Evolutionary conservation across 2,888 invertebrate species (phyloP), one percentile per base, ranked within the genome.

Genomic region (Thysanoteuthis rhombus): DNA sequence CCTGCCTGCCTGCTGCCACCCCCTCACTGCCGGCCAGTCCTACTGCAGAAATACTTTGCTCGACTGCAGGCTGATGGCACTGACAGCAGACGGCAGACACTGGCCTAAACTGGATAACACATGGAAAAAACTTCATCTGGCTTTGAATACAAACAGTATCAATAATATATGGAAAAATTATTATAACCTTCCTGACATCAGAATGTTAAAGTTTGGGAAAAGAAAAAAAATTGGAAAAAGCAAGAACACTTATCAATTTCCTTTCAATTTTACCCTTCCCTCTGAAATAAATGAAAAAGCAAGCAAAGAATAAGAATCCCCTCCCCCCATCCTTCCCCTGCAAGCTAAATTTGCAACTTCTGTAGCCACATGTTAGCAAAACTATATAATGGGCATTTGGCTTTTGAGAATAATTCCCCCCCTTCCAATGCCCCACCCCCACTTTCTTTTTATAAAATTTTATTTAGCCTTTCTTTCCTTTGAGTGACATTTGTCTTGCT

Each of bases 61-160:
- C 42, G 91, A 91, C 91, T 91, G 40, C 92, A 92, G 92, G 92
- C 93, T 47, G 52, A 93, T 47, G 93, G 47, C 58, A 93, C 93
- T 32, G 47, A 58, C 93, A 93, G 75, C 75, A 75, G 75, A 75
- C 75, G 91, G 93, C 93, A 93, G 93, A 93, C 93, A 93, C 93
- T 93, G 93, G 45, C 93, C 93, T 93, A 93, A 93, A 47, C 93
- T 58, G 93, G 93, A 93, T 58, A 75, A 75, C n/a, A 92, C 25
- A 38, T 92, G 92, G 39, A 92, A 39, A 58, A n/a, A 47, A 93
- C 39, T 16, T 93, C 93, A 93, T 93, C 93, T 58, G 58, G 93
- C 93, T 93, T 93, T 39, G 47, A 93, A 93, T 38, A 58, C 36
- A 45, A 45, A 40, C n/a, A 92, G 45, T 40, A 91, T 91, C 39